Evolutionary conservation across 2,888 invertebrate species (phyloP).

Genomic region (Pyrrhia umbra): DNA sequence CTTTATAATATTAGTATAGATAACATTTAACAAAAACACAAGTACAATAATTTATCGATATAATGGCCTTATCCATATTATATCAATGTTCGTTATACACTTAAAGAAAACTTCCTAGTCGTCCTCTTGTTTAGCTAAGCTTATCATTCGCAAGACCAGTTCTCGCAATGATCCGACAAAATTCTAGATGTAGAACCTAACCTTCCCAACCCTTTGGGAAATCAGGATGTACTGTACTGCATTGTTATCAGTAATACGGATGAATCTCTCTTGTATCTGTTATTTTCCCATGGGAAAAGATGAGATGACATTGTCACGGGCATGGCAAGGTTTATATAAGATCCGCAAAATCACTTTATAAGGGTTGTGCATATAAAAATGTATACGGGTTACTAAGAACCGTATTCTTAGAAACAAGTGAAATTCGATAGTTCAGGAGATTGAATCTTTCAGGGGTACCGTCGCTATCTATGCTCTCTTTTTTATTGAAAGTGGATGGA

Average conservation of each 20-base stretch:
- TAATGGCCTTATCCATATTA: slow-evolving; percentile 4
- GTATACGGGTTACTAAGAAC: no score
- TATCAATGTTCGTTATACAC: not conserved
- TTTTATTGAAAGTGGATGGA: no score
- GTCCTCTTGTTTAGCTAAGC: slow-evolving; percentile 4
- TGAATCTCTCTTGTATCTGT: slow-evolving; percentile 15
- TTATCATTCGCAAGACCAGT: slow-evolving; percentile 41
- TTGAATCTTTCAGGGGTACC: no score
- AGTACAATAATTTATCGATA: no score
- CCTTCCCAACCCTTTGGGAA: slow-evolving; percentile 41
- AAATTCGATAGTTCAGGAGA: no score
- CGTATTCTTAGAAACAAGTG: no score
- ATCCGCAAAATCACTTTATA: no score
- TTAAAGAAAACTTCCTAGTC: not conserved
- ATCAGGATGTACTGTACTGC: slow-evolving; percentile 38
- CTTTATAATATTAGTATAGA: no score
- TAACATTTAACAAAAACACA: no score
- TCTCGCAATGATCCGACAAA: slow-evolving; percentile 26
- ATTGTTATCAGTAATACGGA: slow-evolving; percentile 38
- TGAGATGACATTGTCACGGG: slow-evolving; percentile 22
- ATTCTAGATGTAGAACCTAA: slow-evolving; percentile 25
- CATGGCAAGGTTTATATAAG: not conserved
- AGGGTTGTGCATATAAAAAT: no score
- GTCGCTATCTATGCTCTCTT: no score
- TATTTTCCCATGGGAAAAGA: slow-evolving; percentile 40